Base-by-base conservation (phyloP, 2,888 invertebrate species). In the Scaptomyza reducta region DNA sequence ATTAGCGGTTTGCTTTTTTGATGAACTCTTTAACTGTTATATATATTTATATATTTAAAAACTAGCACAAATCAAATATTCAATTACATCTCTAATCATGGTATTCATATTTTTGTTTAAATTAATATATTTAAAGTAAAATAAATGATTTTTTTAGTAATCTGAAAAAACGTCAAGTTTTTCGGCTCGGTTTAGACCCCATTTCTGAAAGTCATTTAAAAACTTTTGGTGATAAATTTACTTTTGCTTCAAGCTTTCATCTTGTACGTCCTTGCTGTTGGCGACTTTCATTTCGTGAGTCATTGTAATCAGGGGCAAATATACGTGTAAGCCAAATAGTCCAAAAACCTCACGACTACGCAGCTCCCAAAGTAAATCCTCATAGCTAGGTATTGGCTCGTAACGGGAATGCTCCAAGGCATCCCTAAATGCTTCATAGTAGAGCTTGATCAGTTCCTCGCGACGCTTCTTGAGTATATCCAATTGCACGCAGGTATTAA, bases 401-500 rank as follows among this genome's bases (percentile, higher is more conserved):
- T 6, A 88, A 27, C 88, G 88, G 6, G 89, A 72, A 22, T 42
- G 4, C 7, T 22, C 13, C 22, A 42, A 10, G 10, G 6, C n/a
- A 22, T 25, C 9, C 3, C 25, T 9, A 25, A 44, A 11, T 27
- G 10, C n/a, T 25, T 22, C 2, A 10, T n/a, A 44, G 53, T 91
- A 90, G 1, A 67, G 55, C 31, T 79, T 67, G 5, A 91, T 74
- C 0, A 91, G 55, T 0, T 81, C 80, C 27, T 89, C 82, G 0
- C 89, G 75, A 9, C 77, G 75, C 4, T 66, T 41, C 6, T 76
- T 73, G n/a, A 89, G 46, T 0, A 89, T 50, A 10, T 89, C 80
- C 22, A 86, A 55, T 25, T 83, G 70, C 0, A 82, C 51, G 51
- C 90, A 89, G 35, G 90, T 89, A 45, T 81, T 85, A 16, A 90